Conservation (phyloP, 1,140 invertebrate species). For the Macrostomum lignano region DNA sequence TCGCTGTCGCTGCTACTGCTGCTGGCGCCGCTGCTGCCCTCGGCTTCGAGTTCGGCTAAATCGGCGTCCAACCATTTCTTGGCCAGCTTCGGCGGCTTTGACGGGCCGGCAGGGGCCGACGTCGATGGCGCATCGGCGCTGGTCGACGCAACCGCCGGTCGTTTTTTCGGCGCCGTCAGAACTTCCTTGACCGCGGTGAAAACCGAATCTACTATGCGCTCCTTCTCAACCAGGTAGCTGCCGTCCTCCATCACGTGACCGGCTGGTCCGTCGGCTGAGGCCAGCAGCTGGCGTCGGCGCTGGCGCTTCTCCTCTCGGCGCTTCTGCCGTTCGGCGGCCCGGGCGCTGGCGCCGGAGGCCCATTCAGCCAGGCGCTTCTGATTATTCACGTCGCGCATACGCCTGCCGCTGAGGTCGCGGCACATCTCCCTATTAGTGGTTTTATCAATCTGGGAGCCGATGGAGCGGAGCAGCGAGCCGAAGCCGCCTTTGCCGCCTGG, state of each 20-base stretch:
- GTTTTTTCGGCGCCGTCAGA: constrained; percentile 1
- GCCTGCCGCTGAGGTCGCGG: constrained; percentile 61
- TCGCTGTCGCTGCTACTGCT: no score
- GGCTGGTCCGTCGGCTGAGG: constrained; percentile 1
- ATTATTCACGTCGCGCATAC: constrained; percentile 76
- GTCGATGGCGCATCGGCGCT: neutral
- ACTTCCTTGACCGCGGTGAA: constrained; percentile 4
- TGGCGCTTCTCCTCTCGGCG: constrained; percentile 3
- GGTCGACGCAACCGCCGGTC: neutral
- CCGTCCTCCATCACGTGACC: neutral
- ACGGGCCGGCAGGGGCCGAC: neutral
- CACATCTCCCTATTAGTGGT: constrained; percentile 90
- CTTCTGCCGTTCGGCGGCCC: neutral
- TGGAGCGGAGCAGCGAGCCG: constrained; percentile 75
- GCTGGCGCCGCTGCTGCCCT: no score
- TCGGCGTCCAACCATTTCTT: no score
- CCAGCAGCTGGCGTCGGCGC: neutral
- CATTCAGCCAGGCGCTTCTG: constrained; percentile 40
- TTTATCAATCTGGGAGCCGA: constrained; percentile 89
- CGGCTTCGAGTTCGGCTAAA: neutral
- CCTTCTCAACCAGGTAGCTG: neutral
- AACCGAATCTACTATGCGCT: no score
- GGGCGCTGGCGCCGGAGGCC: neutral
- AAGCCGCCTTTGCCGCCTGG: constrained; percentile 32
- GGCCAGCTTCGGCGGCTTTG: no score